A percentile compares a stretch with the other conserved stretches of the same genome.
Evolutionary conservation across 2,797 vertebrate genomes (phyloP).

Genomic region (Protonibea diacanthus): DNA sequence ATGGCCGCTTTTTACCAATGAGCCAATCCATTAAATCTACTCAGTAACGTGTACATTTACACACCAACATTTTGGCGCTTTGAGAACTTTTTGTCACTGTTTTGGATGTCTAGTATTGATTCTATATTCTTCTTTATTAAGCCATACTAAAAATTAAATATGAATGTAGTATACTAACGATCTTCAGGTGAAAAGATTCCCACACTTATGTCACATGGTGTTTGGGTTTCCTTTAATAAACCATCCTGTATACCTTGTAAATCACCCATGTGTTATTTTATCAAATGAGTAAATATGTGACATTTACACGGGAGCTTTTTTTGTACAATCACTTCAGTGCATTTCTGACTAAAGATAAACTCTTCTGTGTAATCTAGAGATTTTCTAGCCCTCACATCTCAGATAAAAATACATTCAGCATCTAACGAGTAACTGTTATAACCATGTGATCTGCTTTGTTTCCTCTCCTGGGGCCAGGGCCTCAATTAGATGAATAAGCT

Average conservation of each 20-base stretch:
- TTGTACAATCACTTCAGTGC: slow-evolving; percentile 14
- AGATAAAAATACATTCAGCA: slow-evolving; percentile 35
- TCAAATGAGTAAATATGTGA: slow-evolving; percentile 9
- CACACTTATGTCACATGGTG: neutral
- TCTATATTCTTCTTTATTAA: neutral
- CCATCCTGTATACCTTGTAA: neutral
- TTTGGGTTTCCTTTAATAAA: slow-evolving; percentile 6
- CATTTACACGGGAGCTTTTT: neutral
- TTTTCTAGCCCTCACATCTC: slow-evolving; percentile 13
- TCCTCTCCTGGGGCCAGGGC: slow-evolving; percentile 7
- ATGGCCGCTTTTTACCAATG: slow-evolving; percentile 7
- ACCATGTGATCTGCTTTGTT: slow-evolving; percentile 28
- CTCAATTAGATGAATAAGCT: slow-evolving; percentile 48
- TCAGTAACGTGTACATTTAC: neutral
- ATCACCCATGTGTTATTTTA: slow-evolving; percentile 10
- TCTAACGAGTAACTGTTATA: slow-evolving; percentile 19
- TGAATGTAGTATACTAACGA: no score
- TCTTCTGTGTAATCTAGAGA: slow-evolving; percentile 32
- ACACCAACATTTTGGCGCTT: neutral
- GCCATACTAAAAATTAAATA: neutral
- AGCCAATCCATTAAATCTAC: neutral
- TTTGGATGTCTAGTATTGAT: neutral
- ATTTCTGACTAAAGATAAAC: slow-evolving; percentile 23
- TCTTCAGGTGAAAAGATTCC: neutral
- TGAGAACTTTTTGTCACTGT: neutral